Evolutionary conservation across 2,113 vertebrate species (phyloP), one percentile per base, ranked within the genome.

Genomic region (Tupaia tana): DNA sequence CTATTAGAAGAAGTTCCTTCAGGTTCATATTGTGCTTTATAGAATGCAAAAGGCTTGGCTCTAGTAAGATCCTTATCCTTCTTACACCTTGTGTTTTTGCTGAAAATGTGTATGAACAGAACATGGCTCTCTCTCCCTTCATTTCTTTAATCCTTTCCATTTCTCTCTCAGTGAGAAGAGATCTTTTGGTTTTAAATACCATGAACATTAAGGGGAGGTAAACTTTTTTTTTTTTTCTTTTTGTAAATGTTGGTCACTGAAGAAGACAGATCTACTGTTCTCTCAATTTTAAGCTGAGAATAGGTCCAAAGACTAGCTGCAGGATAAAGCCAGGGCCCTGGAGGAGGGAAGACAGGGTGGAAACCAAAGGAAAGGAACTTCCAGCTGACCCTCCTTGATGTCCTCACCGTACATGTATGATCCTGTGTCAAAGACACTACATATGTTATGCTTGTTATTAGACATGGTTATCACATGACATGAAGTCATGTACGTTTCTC

Each of bases 81-180:
- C 27, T 64, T 22, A 25, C 69, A 85, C 18, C 27, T 82, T 64
- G 54, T 66, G n/a, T 82, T 87, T 83, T 61, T 19, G 58, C 78
- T 58, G 59, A 43, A 96, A 93, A 82, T 61, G 6, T 43, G 52
- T 10, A 8, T 66, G 63, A 89, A 58, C 66, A 74, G 67, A 56
- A 34, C 8, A 20, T 71, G 27, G 52, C 52, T 89, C 8, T 54
- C 56, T 64, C 14, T 61, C 61, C 9, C 31, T 96, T 93, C 9
- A 18, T 90, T 84, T 84, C 74, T 93, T 90, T 93, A 93, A 81
- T 84, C 43, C 59, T 95, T 95, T 79, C 34, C 61, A 31, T 77
- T 90, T 93, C 12, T 54, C 22, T 90, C 12, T 70, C 27, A 15
- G 75, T 24, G 61, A 84, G 56, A 43, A 59, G 43, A 43, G 69